Evolutionary conservation across 2,888 invertebrate species (phyloP).

Genomic region (Stomorhina lunata): DNA sequence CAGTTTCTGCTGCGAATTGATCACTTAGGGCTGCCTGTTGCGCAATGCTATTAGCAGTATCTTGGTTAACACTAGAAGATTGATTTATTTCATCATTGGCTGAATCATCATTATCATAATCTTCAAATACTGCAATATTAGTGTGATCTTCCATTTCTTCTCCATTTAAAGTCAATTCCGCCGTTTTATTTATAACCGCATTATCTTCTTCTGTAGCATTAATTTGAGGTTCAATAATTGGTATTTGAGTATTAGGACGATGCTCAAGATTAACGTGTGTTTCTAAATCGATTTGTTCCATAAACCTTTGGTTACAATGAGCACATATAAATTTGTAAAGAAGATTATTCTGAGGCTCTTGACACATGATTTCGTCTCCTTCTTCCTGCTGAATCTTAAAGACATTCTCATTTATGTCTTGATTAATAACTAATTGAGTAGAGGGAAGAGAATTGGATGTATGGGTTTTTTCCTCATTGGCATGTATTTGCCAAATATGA

Average conservation of each 20-base stretch:
- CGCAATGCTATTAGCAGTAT: neutral
- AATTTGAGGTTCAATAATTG: neutral
- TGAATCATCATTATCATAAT: conserved; percentile 34
- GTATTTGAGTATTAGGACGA: neutral
- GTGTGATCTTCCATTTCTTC: neutral
- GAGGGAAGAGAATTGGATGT: neutral
- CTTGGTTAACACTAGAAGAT: neutral
- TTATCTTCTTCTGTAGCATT: neutral
- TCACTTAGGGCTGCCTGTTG: neutral
- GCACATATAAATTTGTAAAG: conserved; percentile 55
- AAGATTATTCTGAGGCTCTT: neutral
- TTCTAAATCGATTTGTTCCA: conserved; percentile 55
- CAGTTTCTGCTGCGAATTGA: neutral
- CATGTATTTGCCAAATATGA: conserved; percentile 66
- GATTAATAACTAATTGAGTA: neutral
- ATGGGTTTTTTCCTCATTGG: conserved; percentile 46
- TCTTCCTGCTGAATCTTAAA: neutral
- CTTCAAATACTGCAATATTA: conserved; percentile 38
- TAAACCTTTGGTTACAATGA: conserved; percentile 56
- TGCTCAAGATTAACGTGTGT: conserved; percentile 55
- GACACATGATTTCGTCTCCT: neutral
- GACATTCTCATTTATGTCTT: neutral
- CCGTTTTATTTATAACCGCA: neutral
- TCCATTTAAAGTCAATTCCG: neutral
- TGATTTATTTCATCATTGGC: neutral